Evolutionary conservation across 1,140 invertebrate species (phyloP).

Genomic region (Drosophila kurseongensis): DNA sequence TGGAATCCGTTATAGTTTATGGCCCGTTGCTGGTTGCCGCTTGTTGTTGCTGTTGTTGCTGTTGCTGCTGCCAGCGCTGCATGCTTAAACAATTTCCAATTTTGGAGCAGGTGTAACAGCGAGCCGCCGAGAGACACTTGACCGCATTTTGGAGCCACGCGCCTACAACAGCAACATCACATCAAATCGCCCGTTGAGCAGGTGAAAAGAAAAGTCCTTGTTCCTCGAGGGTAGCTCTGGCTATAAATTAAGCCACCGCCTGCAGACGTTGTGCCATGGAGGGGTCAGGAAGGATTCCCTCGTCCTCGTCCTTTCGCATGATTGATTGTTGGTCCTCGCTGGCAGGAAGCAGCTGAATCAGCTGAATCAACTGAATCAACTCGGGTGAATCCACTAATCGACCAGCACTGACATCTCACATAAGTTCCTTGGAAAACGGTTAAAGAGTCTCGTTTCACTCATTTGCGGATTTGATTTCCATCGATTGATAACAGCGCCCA

Average conservation of each 20-base stretch:
- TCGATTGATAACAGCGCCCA: conserved; percentile 50
- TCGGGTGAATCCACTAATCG: conserved; percentile 63
- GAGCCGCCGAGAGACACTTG: conserved; percentile 60
- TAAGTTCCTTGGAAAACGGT: conserved; percentile 48
- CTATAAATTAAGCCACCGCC: conserved; percentile 78
- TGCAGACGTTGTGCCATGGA: conserved; percentile 50
- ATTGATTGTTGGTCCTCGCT: conserved; percentile 71
- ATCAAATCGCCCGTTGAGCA: conserved; percentile 51
- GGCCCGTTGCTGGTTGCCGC: conserved; percentile 54
- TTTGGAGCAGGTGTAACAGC: conserved; percentile 78
- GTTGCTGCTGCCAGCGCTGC: not conserved
- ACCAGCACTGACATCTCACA: conserved; percentile 46
- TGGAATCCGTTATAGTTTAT: conserved; percentile 83
- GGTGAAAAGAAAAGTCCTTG: conserved; percentile 80
- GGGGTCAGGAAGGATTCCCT: conserved; percentile 37
- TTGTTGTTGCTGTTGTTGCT: conserved; percentile 1
- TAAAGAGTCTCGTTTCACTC: conserved; percentile 38
- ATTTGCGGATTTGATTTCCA: conserved; percentile 77
- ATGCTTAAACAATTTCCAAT: conserved; percentile 56
- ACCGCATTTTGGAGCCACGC: conserved; percentile 81
- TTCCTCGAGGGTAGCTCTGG: conserved; percentile 64
- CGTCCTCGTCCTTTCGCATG: conserved; percentile 45
- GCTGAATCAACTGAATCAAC: conserved; percentile 50
- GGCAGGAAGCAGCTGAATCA: conserved; percentile 70
- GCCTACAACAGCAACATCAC: conserved; percentile 62